These are phyloP conservation scores for Bombylius discolor DNA, from an alignment of 2,888 invertebrate species.

Conservation along the genomic window DNA sequence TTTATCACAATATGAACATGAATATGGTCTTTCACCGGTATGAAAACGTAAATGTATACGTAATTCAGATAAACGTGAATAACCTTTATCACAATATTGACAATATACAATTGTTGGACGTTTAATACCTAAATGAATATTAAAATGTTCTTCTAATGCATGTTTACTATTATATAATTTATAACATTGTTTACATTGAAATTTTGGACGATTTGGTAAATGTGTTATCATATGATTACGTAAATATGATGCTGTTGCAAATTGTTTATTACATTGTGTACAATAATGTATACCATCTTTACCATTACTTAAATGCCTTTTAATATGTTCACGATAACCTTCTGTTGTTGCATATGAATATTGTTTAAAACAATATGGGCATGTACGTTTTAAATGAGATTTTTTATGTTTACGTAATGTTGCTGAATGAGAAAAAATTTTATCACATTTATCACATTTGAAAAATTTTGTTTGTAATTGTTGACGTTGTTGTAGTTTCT, in stretches of 20 bases:
- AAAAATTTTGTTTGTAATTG: not conserved
- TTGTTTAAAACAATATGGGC: not conserved
- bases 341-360: not conserved
- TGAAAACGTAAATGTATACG: not conserved
- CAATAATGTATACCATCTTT: not conserved
- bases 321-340: not conserved
- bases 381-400: not conserved
- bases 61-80: not conserved
- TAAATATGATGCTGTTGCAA: not conserved
- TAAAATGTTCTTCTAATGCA: not conserved
- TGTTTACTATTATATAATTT: not conserved
- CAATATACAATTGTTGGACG: not conserved
- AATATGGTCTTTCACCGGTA: not conserved
- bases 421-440: not conserved
- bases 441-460: not conserved
- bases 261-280: not conserved
- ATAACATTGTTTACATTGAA: not conserved
- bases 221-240: not conserved
- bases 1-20: not conserved
- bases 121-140: not conserved
- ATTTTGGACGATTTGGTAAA: not conserved
- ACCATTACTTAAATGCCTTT: not conserved
- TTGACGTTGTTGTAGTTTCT: no score
- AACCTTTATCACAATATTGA: not conserved
- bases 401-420: not conserved